These are phyloP conservation scores for Calliopsis andreniformis DNA, from an alignment of 1,140 invertebrate species.

Conservation along the genomic window DNA sequence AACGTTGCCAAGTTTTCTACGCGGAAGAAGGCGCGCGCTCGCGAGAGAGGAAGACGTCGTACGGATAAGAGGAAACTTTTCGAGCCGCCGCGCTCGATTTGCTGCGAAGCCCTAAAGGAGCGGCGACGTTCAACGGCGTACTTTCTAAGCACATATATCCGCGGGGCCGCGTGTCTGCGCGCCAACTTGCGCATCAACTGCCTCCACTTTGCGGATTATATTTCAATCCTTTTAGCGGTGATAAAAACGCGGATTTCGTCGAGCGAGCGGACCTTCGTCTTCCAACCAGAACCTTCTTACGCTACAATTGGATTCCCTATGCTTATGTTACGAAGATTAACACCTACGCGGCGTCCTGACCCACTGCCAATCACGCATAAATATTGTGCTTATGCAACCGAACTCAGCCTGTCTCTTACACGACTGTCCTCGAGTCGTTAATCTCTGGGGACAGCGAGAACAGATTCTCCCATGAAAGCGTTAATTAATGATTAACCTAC, in stretches of 20 bases:
- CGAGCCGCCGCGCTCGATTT: slow-evolving; percentile 49
- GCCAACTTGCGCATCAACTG: slow-evolving; percentile 11
- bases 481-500: slow-evolving; percentile 47
- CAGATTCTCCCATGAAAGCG: too few relatives aligned
- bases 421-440: too few relatives aligned
- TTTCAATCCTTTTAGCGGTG: neutral
- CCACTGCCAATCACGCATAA: too few relatives aligned
- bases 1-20: slow-evolving; percentile 54
- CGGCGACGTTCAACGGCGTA: slow-evolving; percentile 46
- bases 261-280: too few relatives aligned
- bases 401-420: too few relatives aligned
- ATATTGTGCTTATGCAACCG: too few relatives aligned
- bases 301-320: slow-evolving; percentile 49
- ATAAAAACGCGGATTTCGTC: neutral
- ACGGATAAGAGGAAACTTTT: slow-evolving; percentile 55
- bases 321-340: slow-evolving; percentile 1
- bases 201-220: slow-evolving; percentile 49
- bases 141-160: slow-evolving; percentile 41
- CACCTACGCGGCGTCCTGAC: too few relatives aligned
- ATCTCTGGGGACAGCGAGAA: too few relatives aligned
- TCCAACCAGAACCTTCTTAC: too few relatives aligned
- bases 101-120: slow-evolving; percentile 38
- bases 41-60: neutral
- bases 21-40: slow-evolving; percentile 11
- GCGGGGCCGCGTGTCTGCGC: neutral